These are phyloP conservation scores for Sebastolobus alascanus DNA, from an alignment of 2,797 vertebrate species.

Conservation along the genomic window DNA sequence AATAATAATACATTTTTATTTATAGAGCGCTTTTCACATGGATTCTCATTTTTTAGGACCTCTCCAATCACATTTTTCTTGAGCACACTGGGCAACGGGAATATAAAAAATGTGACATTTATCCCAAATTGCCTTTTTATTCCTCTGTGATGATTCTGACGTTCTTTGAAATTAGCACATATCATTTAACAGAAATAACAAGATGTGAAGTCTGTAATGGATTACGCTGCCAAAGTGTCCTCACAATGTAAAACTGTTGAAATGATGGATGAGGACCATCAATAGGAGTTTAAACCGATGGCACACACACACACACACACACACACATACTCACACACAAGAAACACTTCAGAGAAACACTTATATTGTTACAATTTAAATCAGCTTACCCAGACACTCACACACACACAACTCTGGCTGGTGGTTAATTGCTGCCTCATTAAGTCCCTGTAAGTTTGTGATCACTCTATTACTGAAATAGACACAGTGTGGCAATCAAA, in stretches of 20 bases:
- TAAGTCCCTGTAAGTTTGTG: constrained; percentile 48
- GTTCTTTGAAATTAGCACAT: constrained; percentile 31
- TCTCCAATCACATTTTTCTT: not conserved
- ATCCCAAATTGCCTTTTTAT: not conserved
- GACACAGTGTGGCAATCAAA: constrained; percentile 47
- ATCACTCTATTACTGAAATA: constrained; percentile 53
- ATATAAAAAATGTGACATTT: not conserved
- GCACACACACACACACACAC: not conserved
- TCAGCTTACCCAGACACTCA: constrained; percentile 15
- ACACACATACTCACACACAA: not conserved
- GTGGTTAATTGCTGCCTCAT: constrained; percentile 63
- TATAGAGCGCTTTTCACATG: not conserved
- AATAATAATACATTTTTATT: not conserved
- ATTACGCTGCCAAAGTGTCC: constrained; percentile 13
- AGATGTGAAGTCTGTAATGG: constrained; percentile 37
- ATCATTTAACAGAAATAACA: constrained; percentile 29
- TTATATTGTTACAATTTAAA: constrained; percentile 19
- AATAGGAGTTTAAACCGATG: not conserved
- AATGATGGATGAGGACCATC: constrained; percentile 49
- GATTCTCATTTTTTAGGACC: not conserved
- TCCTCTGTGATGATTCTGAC: not conserved
- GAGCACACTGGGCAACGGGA: not conserved
- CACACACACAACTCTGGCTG: constrained; percentile 22
- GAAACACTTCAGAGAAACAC: not conserved
- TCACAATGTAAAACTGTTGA: constrained; percentile 25